Conservation (phyloP, 2,888 invertebrate species). For the Cosmia trapezina region DNA sequence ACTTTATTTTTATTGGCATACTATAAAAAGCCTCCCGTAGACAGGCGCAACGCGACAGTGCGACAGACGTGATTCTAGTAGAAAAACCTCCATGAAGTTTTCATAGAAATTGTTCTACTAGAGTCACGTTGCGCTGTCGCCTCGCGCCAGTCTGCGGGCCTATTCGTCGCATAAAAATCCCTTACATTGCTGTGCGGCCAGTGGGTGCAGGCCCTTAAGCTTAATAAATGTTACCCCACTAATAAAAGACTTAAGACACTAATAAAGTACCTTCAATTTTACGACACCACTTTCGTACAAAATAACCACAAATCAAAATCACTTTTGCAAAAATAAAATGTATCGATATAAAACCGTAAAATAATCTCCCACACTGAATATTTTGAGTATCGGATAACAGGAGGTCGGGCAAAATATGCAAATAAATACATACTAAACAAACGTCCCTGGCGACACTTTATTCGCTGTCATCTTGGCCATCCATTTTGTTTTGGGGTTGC, state of each 20-base stretch:
- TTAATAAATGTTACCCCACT: background rate
- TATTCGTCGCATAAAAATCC: no score
- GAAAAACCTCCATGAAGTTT: no score
- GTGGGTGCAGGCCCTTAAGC: no score
- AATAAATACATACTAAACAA: conserved; percentile 65
- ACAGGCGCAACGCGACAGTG: no score
- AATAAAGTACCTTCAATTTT: conserved; percentile 47
- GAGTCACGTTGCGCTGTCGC: no score
- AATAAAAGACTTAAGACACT: conserved; percentile 34
- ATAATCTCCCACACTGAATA: conserved; percentile 59
- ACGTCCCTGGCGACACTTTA: conserved; percentile 71
- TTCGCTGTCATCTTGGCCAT: conserved; percentile 69
- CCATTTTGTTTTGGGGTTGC: conserved; percentile 61
- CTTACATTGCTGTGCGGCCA: no score
- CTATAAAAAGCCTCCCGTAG: no score
- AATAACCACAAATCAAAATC: conserved; percentile 58
- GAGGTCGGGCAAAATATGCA: conserved; percentile 64
- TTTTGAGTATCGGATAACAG: conserved; percentile 67
- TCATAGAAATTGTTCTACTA: no score
- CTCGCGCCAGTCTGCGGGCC: no score
- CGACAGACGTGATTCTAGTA: no score
- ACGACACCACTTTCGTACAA: conserved; percentile 41
- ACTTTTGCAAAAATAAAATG: conserved; percentile 58
- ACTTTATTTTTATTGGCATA: no score
- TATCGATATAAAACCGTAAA: conserved; percentile 45